These are phyloP conservation scores for Numenius arquata DNA, from an alignment of 2,113 vertebrate genomes.

Conservation along the genomic window DNA sequence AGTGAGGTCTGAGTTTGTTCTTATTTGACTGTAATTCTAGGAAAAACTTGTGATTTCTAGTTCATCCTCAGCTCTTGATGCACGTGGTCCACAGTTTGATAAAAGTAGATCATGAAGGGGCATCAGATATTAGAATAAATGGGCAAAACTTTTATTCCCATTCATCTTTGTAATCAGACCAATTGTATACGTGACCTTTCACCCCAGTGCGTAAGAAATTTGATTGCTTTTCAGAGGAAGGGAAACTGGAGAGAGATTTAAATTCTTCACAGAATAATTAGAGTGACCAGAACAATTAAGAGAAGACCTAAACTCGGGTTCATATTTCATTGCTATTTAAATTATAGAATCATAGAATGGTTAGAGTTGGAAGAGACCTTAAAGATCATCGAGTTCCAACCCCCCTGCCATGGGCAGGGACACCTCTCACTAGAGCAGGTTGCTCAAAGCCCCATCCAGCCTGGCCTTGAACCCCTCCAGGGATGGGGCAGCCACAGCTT, in stretches of 20 bases:
- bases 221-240: background rate
- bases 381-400: no score
- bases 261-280: background rate
- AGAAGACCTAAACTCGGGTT: background rate
- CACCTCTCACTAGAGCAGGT: no score
- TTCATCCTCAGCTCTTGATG: background rate
- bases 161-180: background rate
- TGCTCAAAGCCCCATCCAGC: no score
- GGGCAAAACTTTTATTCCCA: background rate
- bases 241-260: background rate
- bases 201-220: background rate
- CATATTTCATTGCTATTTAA: background rate
- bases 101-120: background rate
- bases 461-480: no score
- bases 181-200: background rate
- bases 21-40: background rate
- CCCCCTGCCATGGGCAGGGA: no score
- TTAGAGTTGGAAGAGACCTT: no score
- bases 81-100: background rate
- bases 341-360: no score
- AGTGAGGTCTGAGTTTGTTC: background rate
- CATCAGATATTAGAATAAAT: background rate
- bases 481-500: no score
- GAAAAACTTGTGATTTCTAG: fast-evolving
- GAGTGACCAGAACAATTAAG: background rate